Base-by-base conservation (phyloP, 1,140 invertebrate species). In the Propsilocerus akamusi region DNA sequence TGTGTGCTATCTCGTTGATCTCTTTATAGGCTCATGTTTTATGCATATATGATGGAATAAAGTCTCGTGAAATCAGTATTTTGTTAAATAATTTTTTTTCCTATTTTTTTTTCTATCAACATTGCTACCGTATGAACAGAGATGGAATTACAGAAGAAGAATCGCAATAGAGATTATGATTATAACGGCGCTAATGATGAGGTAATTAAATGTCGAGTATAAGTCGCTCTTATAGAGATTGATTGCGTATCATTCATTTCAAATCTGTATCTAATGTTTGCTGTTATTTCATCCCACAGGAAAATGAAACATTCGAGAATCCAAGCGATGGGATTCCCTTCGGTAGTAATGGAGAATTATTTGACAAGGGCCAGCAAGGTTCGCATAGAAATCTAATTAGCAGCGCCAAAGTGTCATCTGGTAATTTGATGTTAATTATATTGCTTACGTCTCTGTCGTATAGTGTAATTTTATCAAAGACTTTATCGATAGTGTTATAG, bases 21-120 rank as follows among this genome's bases (percentile, higher is more conserved):
- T 41, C 14, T 41, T 41, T 41, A 41, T 41, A 41, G 34, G 34
- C 34, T 41, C 34, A 41, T 41, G 14, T 17, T 20, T 41, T 41
- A 41, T 41, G n/a, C 17, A 41, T 41, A n/a, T 30, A 30, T n/a
- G n/a, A n/a, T n/a, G n/a, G n/a, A n/a, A n/a, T n/a, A 8, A 17
- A 41, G 34, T 41, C 34, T 41, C 14, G 14, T 30, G 28, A 30
- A 30, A 30, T 30, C n/a, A n/a, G n/a, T n/a, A n/a, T n/a, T n/a
- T n/a, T n/a, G n/a, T n/a, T n/a, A n/a, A n/a, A n/a, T n/a, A n/a
- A n/a, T n/a, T n/a, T 17, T 41, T 41, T 41, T 20, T 41, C 17
- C 34, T 41, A 20, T 41, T 20, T 41, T 17, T 14, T 17, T 2
- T 2, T 41, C 10, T 20, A 41, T 1, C n/a, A n/a, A n/a, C n/a